Evolutionary conservation across 1,140 invertebrate genomes (phyloP), one percentile per base, ranked within the genome.

Genomic region (Tigriopus japonicus): DNA sequence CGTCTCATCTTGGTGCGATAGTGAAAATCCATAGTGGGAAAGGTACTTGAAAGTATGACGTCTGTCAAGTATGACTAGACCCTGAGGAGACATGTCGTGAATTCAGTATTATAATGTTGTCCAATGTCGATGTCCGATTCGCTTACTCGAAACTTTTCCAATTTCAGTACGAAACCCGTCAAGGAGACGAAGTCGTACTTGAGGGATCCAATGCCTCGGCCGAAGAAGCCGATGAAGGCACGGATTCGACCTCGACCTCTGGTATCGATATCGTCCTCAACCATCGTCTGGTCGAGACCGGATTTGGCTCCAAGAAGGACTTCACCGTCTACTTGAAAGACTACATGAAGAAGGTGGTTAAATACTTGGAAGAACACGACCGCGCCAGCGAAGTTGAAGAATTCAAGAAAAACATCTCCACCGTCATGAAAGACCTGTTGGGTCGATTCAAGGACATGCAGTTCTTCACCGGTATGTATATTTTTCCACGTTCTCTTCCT

Each of bases 221-320:
- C 51, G 89, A 94, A 71, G 90, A 89, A 67, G 81, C 77, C 43
- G 84, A 86, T 65, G 91, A 95, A 72, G 87, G 83, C 53, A 84
- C 81, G 5, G 88, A 93, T 15, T 74, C 78, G 56, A 66, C 68
- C 21, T 76, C 79, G 1, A 83, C 88, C 71, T 78, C 78, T 63
- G 92, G 92, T 49, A 85, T 96, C 52, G 92, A 97, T 74, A 78
- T 96, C 64, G 87, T 96, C 23, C 72, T 97, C 40, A 94, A 95
- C 71, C 88, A 95, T 69, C 80, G 87, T 70, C 79, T 96, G 42
- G 71, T 75, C 62, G 91, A 95, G 76, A 87, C 84, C 35, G 90
- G 72, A 28, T 76, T 77, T 64, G 66, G 68, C 21, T 66, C 68
- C 56, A 73, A 74, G 64, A 67, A 70, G 55, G 85, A 84, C 21